These are phyloP conservation scores for Thalassophryne amazonica DNA, from an alignment of 2,797 vertebrate species.

Conservation along the genomic window DNA sequence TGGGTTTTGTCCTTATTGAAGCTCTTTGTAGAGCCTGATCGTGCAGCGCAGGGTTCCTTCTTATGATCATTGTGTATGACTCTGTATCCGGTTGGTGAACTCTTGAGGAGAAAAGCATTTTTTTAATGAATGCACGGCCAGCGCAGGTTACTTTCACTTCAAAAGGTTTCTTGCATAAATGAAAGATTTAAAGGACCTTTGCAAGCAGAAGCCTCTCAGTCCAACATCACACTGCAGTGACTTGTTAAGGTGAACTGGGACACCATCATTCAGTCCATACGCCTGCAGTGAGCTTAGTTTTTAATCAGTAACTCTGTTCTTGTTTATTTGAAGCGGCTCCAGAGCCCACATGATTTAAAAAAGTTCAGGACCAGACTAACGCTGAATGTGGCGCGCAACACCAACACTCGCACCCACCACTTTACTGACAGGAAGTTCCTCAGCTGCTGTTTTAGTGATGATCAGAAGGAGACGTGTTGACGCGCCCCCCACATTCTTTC, in stretches of 20 bases:
- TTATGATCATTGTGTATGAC: conserved; percentile 55
- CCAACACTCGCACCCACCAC: conserved; percentile 30
- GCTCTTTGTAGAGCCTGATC: conserved; percentile 67
- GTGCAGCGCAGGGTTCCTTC: conserved; percentile 62
- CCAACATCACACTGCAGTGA: conserved; percentile 51
- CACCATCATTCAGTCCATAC: conserved; percentile 56
- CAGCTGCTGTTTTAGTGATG: conserved; percentile 20
- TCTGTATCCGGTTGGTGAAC: conserved; percentile 63
- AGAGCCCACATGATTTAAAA: background rate
- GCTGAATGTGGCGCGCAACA: background rate
- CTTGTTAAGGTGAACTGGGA: conserved; percentile 23
- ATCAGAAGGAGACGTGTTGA: conserved; percentile 33
- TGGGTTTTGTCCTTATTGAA: conserved; percentile 60
- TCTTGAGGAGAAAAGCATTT: conserved; percentile 62
- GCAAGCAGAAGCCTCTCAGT: conserved; percentile 67
- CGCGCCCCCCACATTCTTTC: conserved; percentile 21
- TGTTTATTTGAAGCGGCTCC: background rate
- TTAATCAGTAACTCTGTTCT: conserved; percentile 18
- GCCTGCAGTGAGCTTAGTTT: background rate
- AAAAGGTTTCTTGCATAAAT: conserved; percentile 72
- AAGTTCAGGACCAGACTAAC: conserved; percentile 4
- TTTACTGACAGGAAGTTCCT: conserved; percentile 34
- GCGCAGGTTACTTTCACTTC: conserved; percentile 64
- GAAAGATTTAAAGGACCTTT: conserved; percentile 69
- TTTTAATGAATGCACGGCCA: conserved; percentile 71